Evolutionary conservation across 2,888 invertebrate species (phyloP), one percentile per base, ranked within the genome.

Genomic region (Leucophenga maculata): DNA sequence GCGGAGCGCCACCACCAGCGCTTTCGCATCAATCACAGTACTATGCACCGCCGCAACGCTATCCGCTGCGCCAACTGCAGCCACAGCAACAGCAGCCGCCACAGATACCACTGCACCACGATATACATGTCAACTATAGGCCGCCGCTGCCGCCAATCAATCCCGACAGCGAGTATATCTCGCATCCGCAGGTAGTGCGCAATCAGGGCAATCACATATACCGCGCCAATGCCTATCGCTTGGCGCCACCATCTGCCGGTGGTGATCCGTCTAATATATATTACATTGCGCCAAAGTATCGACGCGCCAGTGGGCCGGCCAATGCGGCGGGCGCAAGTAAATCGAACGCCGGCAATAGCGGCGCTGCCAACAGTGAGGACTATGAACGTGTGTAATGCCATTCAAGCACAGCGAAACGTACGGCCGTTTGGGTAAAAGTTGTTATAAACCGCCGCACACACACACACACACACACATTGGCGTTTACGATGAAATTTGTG

Each of bases 121-220:
- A 81, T 31, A 93, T 93, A 0, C 86, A 92, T 62, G 87, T 86
- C 0, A 86, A 86, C 73, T 87, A 87, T 62, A 90, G 92, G 57
- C 90, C 90, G 59, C 93, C 93, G 4, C 87, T 92, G 64, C 93
- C 94, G 0, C 89, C 91, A 1, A 89, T 93, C 67, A 93, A 95
- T 84, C 93, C 93, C 0, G 92, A 94, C 74, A 92, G 93, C 77
- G 93, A 94, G 83, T 90, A 84, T 67, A 83, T 84, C 67, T 77
- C 85, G 6, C 85, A 86, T 74, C 85, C 86, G 39, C 85, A 87
- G 46, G 77, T 86, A 57, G 81, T 86, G 70, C 80, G 79, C n/a
- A 74, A 75, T 70, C 77, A 74, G 50, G 57, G 52, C 9, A 72
- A 73, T 32, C 75, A 77, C 92, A 83, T 90, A 69, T 78, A 74